Evolutionary conservation across 2,797 vertebrate species (phyloP).

Genomic region (Echiichthys vipera): DNA sequence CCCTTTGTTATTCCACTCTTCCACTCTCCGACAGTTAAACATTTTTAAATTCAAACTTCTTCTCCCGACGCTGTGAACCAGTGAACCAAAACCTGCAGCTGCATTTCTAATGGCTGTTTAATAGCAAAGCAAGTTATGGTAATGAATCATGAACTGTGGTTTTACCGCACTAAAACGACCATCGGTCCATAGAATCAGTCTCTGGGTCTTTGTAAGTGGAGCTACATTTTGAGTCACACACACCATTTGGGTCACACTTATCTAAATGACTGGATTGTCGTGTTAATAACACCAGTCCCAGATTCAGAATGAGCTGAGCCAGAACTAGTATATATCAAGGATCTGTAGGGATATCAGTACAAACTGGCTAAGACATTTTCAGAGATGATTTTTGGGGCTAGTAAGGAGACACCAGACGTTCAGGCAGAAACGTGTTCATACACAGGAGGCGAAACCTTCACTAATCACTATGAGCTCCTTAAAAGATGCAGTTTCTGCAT

Average conservation of each 20-base stretch:
- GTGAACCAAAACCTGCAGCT: conserved; percentile 24
- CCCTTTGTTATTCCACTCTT: neutral
- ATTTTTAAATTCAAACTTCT: neutral
- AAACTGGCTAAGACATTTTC: too few relatives aligned
- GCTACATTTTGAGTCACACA: conserved; percentile 5
- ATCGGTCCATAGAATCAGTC: neutral
- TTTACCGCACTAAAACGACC: conserved; percentile 8
- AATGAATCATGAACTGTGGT: conserved; percentile 21
- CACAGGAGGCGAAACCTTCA: too few relatives aligned
- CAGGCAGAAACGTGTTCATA: too few relatives aligned
- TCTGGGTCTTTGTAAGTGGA: conserved; percentile 7
- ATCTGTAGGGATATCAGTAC: neutral
- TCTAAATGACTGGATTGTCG: neutral
- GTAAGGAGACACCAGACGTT: too few relatives aligned
- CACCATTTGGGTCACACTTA: neutral
- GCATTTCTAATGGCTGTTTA: conserved; percentile 1
- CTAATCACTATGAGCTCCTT: too few relatives aligned
- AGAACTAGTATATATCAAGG: neutral
- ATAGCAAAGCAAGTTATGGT: conserved; percentile 21
- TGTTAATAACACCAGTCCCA: neutral
- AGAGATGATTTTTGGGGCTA: too few relatives aligned
- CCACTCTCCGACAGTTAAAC: neutral
- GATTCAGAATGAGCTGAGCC: neutral
- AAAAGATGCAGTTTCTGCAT: too few relatives aligned
- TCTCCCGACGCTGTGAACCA: neutral